These are phyloP conservation scores for Macropis europaea DNA, from an alignment of 2,888 invertebrate genomes.

Conservation along the genomic window DNA sequence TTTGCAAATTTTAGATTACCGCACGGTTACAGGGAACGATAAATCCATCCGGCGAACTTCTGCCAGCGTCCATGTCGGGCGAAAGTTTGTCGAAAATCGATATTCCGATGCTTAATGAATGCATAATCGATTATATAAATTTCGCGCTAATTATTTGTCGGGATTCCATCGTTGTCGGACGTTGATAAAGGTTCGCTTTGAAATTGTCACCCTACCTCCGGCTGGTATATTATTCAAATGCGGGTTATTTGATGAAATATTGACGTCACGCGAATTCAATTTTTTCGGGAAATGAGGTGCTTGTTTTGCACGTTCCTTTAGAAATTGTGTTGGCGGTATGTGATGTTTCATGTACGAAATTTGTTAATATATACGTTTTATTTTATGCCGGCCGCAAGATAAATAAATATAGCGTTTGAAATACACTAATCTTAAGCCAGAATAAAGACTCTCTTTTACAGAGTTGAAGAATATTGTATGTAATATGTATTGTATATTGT, in stretches of 20 bases:
- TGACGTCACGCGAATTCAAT: background rate
- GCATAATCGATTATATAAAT: conserved; percentile 42
- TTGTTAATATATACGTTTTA: too few relatives aligned
- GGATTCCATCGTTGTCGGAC: background rate
- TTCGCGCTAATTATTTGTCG: conserved; percentile 39
- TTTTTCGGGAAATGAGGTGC: background rate
- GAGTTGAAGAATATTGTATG: too few relatives aligned
- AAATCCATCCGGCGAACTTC: conserved; percentile 8
- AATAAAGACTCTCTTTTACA: too few relatives aligned
- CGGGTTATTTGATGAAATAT: conserved; percentile 20
- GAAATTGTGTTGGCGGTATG: background rate
- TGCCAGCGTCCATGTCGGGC: background rate
- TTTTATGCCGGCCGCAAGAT: too few relatives aligned
- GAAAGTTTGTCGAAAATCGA: conserved; percentile 25
- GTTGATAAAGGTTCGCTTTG: background rate
- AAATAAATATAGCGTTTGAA: too few relatives aligned
- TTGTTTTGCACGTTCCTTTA: too few relatives aligned
- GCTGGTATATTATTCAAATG: background rate
- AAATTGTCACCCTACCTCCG: background rate
- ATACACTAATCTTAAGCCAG: too few relatives aligned
- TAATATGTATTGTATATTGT: too few relatives aligned
- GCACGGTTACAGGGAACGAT: background rate
- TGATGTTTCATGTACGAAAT: background rate
- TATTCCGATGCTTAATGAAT: conserved; percentile 43
- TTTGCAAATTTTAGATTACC: conserved; percentile 39